These are phyloP conservation scores for Cotesia glomerata DNA, from an alignment of 1,140 invertebrate species.

Conservation along the genomic window DNA sequence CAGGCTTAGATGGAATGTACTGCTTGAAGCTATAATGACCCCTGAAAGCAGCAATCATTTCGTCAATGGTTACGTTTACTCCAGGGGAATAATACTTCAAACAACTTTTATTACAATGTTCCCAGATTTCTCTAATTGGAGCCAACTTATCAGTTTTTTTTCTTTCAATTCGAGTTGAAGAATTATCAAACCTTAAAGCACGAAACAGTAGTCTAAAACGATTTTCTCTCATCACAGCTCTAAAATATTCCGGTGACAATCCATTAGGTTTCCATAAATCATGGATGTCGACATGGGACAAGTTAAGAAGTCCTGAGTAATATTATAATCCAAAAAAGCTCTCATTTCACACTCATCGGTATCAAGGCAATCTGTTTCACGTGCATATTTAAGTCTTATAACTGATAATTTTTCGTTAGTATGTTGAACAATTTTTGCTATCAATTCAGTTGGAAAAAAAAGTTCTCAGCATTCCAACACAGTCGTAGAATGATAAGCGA, in stretches of 20 bases:
- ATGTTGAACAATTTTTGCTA: slow-evolving; percentile 35
- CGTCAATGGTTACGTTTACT: slow-evolving; percentile 54
- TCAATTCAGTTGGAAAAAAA: slow-evolving; percentile 36
- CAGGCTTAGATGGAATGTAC: slow-evolving; percentile 56
- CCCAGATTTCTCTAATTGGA: slow-evolving; percentile 61
- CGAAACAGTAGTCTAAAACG: slow-evolving; percentile 61
- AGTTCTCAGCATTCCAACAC: slow-evolving; percentile 35
- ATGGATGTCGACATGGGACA: slow-evolving; percentile 56
- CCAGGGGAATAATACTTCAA: slow-evolving; percentile 56
- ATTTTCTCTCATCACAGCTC: slow-evolving; percentile 60
- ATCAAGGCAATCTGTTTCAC: slow-evolving; percentile 40
- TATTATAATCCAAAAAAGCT: slow-evolving; percentile 64
- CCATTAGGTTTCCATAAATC: slow-evolving; percentile 61
- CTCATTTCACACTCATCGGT: slow-evolving; percentile 60
- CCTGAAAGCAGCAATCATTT: slow-evolving; percentile 59
- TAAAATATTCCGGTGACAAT: slow-evolving; percentile 43
- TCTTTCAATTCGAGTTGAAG: slow-evolving; percentile 46
- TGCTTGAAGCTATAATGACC: slow-evolving; percentile 63
- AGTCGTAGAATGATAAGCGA: slow-evolving; percentile 31
- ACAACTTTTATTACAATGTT: slow-evolving; percentile 62
- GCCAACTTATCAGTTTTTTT: slow-evolving; percentile 60
- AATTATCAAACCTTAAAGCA: slow-evolving; percentile 61
- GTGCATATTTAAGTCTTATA: slow-evolving; percentile 36
- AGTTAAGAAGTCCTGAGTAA: slow-evolving; percentile 58
- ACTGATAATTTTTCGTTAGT: slow-evolving; percentile 40